Conservation (phyloP, 1,140 invertebrate species). For the Chironomus striatipennis region DNA sequence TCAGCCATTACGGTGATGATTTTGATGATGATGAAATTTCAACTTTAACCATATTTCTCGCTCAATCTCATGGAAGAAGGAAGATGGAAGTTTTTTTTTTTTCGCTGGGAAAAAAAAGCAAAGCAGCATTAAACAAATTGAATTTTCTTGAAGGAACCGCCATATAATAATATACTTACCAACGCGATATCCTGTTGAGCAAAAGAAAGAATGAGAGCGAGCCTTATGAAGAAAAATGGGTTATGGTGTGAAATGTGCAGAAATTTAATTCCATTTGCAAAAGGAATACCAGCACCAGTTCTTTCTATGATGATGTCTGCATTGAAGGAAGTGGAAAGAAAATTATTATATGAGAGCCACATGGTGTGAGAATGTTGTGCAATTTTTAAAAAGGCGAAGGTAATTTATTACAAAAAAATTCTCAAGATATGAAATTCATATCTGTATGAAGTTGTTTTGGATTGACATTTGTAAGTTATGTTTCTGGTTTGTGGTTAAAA, state of each 20-base stretch:
- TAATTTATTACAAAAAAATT: too few species aligned
- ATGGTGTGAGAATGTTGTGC: not conserved
- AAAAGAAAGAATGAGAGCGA: not conserved
- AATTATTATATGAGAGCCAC: not conserved
- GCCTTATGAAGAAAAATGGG: not conserved
- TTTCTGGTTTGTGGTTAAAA: too few species aligned
- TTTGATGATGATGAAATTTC: constrained; percentile 8
- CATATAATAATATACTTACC: not conserved
- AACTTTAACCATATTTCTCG: not conserved
- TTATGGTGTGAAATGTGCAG: constrained; percentile 12
- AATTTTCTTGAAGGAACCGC: constrained; percentile 6
- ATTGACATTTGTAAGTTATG: too few species aligned
- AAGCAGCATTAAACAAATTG: constrained; percentile 13
- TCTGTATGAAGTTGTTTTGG: too few species aligned
- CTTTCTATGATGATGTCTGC: not conserved
- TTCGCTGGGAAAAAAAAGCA: not conserved
- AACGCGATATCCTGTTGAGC: constrained; percentile 3
- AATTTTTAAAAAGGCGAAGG: too few species aligned
- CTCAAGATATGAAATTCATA: too few species aligned
- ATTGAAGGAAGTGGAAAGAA: not conserved
- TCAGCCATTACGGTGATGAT: not conserved
- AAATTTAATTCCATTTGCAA: not conserved
- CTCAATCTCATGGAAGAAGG: not conserved
- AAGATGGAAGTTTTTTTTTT: not conserved
- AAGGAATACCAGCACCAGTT: not conserved